A percentile compares a stretch with the other conserved stretches of the same genome.
Conservation (phyloP, 2,797 vertebrate genomes). For the Poecilia wingei region DNA sequence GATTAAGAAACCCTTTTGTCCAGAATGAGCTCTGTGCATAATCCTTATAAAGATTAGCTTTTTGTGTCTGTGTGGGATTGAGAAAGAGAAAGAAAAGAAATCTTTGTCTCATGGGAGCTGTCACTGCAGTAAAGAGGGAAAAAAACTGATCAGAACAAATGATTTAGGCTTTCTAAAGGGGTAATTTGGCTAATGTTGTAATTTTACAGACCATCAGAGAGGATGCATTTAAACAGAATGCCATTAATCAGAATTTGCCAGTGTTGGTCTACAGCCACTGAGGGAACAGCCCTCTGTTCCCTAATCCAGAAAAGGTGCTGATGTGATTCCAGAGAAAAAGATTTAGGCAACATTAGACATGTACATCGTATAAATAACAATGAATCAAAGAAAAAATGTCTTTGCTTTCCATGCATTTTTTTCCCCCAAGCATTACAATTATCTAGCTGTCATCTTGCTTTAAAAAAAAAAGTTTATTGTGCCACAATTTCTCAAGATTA, state of each 20-base stretch:
- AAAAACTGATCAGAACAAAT: conserved; percentile 68
- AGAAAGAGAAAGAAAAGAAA: conserved; percentile 21
- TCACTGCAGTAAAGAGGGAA: conserved; percentile 34
- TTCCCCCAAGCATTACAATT: neutral
- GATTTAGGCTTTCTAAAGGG: conserved; percentile 77
- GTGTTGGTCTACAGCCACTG: conserved; percentile 39
- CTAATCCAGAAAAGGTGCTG: conserved; percentile 20
- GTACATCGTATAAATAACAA: neutral
- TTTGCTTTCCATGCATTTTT: neutral
- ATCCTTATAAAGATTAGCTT: neutral
- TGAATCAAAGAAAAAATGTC: neutral
- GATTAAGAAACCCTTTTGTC: neutral
- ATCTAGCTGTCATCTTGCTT: neutral
- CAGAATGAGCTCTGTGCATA: neutral
- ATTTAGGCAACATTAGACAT: neutral
- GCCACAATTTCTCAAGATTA: neutral
- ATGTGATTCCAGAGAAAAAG: neutral
- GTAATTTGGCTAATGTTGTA: conserved; percentile 81
- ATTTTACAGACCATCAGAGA: conserved; percentile 84
- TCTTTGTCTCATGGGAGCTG: conserved; percentile 57
- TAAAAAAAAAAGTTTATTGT: neutral
- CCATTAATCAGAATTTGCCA: conserved; percentile 79
- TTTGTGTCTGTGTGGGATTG: conserved; percentile 6
- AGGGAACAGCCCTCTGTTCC: conserved; percentile 26
- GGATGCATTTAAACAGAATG: conserved; percentile 69